Evolutionary conservation across 2,888 invertebrate species (phyloP), one percentile per base, ranked within the genome.

Genomic region (Cinara cedri): DNA sequence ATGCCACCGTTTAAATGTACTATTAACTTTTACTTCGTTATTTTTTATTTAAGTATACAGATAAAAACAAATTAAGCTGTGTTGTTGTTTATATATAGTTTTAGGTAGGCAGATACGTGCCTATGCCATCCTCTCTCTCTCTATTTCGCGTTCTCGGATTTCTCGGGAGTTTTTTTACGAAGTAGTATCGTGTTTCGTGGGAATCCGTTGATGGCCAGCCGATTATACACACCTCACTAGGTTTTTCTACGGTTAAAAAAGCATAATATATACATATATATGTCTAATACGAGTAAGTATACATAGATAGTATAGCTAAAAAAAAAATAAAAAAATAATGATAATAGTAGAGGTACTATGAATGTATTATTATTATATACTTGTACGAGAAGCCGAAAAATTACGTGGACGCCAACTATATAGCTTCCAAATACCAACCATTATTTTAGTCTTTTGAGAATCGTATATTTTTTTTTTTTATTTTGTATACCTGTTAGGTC

Each of bases 201-300:
- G 63, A 74, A 74, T 63, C 74, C 63, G 16, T 63, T 49, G 74
- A 62, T 49, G 72, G 49, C 21, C 46, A n/a, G 11, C 51, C 49
- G 51, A 74, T 74, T 74, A 74, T 74, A 21, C 74, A 74, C 74
- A 63, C 63, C 14, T 74, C 74, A 21, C 3, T 74, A 62, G 74
- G 63, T 74, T 74, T 13, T 62, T n/a, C n/a, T 46, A 72, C 57
- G 44, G 72, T 60, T 13, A 26, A 16, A 21, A 49, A 0, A 62
- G 16, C 3, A n/a, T 42, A 44, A 44, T 9, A 44, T 14, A n/a
- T n/a, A n/a, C n/a, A n/a, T 62, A 34, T n/a, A 60, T 16, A 57
- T 14, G 24, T n/a, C n/a, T 24, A 6, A 10, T 60, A 16, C 34
- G 16, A 46, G 46, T 19, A 42, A 11, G 42, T 1, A 26, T 2